These are phyloP conservation scores for Borostomias antarcticus DNA, from an alignment of 2,797 vertebrate genomes.

Conservation along the genomic window DNA sequence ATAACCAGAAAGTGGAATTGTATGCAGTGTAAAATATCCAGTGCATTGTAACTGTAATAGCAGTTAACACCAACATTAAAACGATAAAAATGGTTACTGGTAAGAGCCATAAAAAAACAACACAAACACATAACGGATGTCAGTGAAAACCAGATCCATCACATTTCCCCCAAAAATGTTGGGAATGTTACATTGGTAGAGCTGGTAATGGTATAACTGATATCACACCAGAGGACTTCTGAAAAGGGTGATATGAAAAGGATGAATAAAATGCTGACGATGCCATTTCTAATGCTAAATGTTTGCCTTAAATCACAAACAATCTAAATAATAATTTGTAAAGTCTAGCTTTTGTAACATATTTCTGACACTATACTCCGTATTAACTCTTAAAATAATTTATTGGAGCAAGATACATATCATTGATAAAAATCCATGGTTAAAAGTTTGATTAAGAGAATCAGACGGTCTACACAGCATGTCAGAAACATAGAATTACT, in stretches of 20 bases:
- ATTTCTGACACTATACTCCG: slow-evolving; percentile 34
- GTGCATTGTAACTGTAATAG: neutral
- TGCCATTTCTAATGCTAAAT: too few species aligned
- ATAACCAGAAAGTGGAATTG: neutral
- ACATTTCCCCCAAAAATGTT: too few species aligned
- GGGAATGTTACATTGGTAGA: too few species aligned
- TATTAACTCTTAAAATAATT: slow-evolving; percentile 70
- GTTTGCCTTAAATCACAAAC: neutral
- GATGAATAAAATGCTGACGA: neutral
- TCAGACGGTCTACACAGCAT: slow-evolving; percentile 63
- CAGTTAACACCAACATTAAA: neutral
- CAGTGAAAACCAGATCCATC: neutral
- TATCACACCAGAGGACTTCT: too few species aligned
- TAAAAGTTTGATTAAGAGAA: slow-evolving; percentile 64
- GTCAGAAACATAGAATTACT: slow-evolving; percentile 72
- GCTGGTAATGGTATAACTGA: too few species aligned
- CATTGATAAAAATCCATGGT: slow-evolving; percentile 67
- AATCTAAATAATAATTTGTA: too few species aligned
- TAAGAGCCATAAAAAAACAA: too few species aligned
- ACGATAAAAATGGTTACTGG: neutral
- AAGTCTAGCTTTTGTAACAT: slow-evolving; percentile 2
- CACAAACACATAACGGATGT: too few species aligned
- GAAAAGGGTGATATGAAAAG: neutral
- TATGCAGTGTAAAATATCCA: neutral
- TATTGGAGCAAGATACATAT: slow-evolving; percentile 72